Conservation (phyloP, 2,113 vertebrate species). For the Morone saxatilis region DNA sequence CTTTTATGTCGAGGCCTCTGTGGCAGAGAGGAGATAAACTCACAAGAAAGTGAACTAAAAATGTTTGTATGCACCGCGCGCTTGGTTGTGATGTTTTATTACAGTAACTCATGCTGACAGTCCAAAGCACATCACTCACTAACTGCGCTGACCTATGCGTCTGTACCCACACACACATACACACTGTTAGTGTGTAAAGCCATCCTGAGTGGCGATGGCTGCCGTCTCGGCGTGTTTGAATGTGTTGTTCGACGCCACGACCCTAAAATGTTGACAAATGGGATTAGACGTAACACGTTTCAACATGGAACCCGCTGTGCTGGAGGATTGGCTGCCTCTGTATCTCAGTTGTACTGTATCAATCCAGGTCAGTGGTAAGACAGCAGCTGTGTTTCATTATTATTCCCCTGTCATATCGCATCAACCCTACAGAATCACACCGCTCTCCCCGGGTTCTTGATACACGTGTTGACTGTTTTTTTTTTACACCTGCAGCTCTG, state of each 20-base stretch:
- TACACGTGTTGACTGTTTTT: conserved; percentile 47
- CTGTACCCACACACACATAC: conserved; percentile 9
- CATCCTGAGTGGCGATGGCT: not conserved
- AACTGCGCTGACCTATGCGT: conserved; percentile 42
- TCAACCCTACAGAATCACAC: conserved; percentile 44
- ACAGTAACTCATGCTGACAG: conserved; percentile 65
- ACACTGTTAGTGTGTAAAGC: not conserved
- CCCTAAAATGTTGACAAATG: conserved; percentile 72
- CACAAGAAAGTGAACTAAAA: conserved; percentile 20
- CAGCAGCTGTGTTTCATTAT: conserved; percentile 69
- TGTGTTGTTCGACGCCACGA: conserved; percentile 15
- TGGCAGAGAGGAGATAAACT: conserved; percentile 42
- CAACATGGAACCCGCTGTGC: conserved; percentile 29
- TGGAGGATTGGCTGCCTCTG: conserved; percentile 54
- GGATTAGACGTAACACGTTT: conserved; percentile 64
- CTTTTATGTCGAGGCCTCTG: conserved; percentile 47
- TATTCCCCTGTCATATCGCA: conserved; percentile 59
- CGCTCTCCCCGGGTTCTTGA: conserved; percentile 5
- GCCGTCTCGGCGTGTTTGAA: conserved; percentile 38
- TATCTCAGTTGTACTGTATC: conserved; percentile 55
- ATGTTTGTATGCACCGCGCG: conserved; percentile 3
- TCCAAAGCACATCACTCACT: conserved; percentile 61
- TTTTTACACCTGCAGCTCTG: conserved; percentile 56
- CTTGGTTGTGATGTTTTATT: conserved; percentile 62
- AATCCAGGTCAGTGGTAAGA: conserved; percentile 64